Evolutionary conservation across 2,797 vertebrate genomes (phyloP).

Genomic region (Manis pentadactyla): DNA sequence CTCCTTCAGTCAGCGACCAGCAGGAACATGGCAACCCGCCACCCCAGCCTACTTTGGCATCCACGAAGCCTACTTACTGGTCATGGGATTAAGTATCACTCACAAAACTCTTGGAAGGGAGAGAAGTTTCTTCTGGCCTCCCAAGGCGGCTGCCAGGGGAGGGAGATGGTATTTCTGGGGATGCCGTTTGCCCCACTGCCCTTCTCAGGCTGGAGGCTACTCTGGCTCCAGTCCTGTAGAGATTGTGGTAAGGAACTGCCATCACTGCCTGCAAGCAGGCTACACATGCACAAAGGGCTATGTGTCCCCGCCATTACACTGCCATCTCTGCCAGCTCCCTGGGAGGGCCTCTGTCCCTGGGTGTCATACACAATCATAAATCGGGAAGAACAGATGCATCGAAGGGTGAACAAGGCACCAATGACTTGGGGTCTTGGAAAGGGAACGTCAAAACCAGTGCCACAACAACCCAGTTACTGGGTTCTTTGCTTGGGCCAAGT

Average conservation of each 20-base stretch:
- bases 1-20: background rate
- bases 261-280: background rate
- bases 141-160: background rate
- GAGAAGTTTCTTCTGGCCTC: constrained; percentile 1
- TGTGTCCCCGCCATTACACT: background rate
- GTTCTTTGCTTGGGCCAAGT: background rate
- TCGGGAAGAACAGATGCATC: background rate
- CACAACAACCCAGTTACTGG: background rate
- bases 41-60: background rate
- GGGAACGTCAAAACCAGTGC: background rate
- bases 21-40: background rate
- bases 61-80: background rate
- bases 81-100: background rate
- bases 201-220: background rate
- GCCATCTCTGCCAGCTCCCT: background rate
- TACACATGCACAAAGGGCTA: background rate
- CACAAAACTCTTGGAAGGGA: constrained; percentile 18
- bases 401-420: background rate
- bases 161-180: background rate
- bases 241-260: background rate
- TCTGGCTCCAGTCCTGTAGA: background rate
- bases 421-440: background rate
- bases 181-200: background rate
- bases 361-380: background rate
- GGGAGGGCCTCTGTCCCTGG: background rate